phyloP scores from a whole-genome alignment of 2,113 vertebrate genomes.

The Urocynchramus pylzowi region DNA sequence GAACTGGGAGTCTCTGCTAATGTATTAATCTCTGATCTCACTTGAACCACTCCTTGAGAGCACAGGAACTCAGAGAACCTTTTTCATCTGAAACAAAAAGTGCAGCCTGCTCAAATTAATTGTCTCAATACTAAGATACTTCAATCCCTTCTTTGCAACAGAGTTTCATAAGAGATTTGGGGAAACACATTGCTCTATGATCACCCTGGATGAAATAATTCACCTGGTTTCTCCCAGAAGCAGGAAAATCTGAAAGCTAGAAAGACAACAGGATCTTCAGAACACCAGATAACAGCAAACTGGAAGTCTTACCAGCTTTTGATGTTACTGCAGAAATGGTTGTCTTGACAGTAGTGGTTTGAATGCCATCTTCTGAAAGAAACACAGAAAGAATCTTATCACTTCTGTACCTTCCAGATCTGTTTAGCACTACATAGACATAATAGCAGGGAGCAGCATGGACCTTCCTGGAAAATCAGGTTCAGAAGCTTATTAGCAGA shows the following conservation, averaged over 20 bases:
- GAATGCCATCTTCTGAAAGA: neutral
- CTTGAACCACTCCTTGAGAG: neutral
- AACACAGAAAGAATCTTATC: neutral
- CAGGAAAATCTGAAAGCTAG: neutral
- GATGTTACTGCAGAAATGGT: rapidly evolving
- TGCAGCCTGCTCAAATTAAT: neutral
- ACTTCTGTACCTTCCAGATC: neutral
- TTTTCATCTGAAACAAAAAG: neutral
- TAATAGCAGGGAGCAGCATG: neutral
- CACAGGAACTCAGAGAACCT: neutral
- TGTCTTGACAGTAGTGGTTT: rapidly evolving
- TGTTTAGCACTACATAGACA: neutral
- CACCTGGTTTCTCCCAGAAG: neutral
- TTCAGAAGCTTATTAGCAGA: neutral
- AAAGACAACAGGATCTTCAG: neutral
- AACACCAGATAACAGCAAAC: neutral
- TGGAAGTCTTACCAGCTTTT: conserved; percentile 4
- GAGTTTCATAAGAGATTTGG: neutral
- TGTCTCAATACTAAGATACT: neutral
- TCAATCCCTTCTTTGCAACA: neutral
- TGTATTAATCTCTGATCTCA: neutral
- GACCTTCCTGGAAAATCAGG: neutral
- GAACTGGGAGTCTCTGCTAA: neutral
- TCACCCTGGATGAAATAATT: neutral
- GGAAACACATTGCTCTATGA: neutral